Conservation (phyloP, 2,797 vertebrate species). For the Danionella dracula region DNA sequence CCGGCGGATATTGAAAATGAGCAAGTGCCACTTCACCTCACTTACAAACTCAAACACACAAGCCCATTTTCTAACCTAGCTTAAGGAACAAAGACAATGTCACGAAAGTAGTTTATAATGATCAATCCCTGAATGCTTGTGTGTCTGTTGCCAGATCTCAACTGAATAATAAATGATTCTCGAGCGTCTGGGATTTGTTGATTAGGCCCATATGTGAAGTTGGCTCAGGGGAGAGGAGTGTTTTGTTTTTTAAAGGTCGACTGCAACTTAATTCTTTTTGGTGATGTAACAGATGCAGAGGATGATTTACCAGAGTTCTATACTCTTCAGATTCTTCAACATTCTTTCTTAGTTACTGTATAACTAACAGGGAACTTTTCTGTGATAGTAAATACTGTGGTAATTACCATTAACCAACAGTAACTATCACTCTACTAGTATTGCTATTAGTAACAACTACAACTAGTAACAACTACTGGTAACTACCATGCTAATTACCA, state of each 20-base stretch:
- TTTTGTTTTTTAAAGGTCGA: conserved; percentile 3
- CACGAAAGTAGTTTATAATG: conserved; percentile 59
- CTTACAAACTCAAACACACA: not conserved
- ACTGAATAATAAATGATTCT: conserved; percentile 67
- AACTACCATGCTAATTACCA: too few relatives aligned
- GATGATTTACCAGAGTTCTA: conserved; percentile 28
- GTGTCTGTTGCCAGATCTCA: conserved; percentile 45
- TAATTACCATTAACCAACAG: too few relatives aligned
- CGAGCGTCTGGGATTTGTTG: conserved; percentile 60
- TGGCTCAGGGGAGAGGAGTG: conserved; percentile 42
- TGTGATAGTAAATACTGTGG: too few relatives aligned
- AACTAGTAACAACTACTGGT: too few relatives aligned
- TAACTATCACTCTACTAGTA: too few relatives aligned
- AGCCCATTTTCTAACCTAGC: not conserved
- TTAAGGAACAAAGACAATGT: conserved; percentile 34
- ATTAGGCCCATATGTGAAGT: conserved; percentile 59
- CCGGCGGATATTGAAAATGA: conserved; percentile 60
- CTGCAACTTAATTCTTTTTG: conserved; percentile 21
- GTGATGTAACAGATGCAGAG: conserved; percentile 13
- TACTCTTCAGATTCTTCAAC: too few relatives aligned
- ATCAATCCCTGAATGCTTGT: conserved; percentile 51
- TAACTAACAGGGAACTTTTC: too few relatives aligned
- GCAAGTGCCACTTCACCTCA: conserved; percentile 31
- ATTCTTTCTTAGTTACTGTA: too few relatives aligned
- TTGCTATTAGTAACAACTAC: too few relatives aligned